phyloP scores from a whole-genome alignment of 2,797 vertebrate species.

The Aldrovandia affinis region DNA sequence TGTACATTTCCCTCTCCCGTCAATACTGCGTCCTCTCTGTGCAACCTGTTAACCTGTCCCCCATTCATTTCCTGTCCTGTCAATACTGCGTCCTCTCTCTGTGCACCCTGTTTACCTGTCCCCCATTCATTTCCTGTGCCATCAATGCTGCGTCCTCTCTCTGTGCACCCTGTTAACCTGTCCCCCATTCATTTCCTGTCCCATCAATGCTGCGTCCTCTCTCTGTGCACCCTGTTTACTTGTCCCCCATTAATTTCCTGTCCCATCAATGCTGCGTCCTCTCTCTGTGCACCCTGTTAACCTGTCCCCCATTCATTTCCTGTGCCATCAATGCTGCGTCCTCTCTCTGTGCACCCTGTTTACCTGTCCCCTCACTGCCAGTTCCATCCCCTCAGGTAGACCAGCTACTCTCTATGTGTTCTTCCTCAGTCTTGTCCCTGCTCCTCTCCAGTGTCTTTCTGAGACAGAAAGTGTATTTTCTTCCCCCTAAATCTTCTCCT shows the following conservation, averaged over 20 bases:
- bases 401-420: too few relatives aligned
- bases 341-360: background rate
- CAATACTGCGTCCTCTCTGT: too few relatives aligned
- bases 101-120: background rate
- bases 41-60: background rate
- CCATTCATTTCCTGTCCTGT: background rate
- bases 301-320: background rate
- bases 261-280: background rate
- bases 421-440: too few relatives aligned
- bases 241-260: background rate
- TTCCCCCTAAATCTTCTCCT: background rate
- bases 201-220: too few relatives aligned
- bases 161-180: background rate
- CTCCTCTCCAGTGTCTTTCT: too few relatives aligned
- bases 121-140: background rate
- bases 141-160: too few relatives aligned
- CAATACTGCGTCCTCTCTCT: too few relatives aligned
- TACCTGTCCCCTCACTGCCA: background rate
- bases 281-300: background rate
- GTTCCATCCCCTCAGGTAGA: too few relatives aligned
- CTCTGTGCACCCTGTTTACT: background rate
- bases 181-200: background rate
- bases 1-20: too few relatives aligned
- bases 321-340: background rate
- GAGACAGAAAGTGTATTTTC: too few relatives aligned